These are phyloP conservation scores for Thaumetopoea pityocampa DNA, from an alignment of 1,140 invertebrate species.

Conservation along the genomic window DNA sequence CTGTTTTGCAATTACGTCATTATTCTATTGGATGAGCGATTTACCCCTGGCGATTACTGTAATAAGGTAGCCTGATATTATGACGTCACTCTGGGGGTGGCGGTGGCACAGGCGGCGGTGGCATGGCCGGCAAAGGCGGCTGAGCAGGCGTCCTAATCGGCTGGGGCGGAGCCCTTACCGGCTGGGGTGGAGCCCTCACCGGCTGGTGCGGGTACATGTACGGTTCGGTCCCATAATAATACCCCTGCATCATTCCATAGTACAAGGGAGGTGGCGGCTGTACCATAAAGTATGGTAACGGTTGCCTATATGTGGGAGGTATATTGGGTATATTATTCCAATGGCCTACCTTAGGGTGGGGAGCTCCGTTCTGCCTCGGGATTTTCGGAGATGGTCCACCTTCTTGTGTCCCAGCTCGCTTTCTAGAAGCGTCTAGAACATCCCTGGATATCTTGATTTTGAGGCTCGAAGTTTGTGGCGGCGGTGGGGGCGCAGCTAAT, in stretches of 20 bases:
- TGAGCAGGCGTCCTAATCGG: conserved; percentile 26
- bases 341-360: conserved; percentile 53
- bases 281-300: conserved; percentile 52
- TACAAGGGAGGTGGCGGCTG: conserved; percentile 56
- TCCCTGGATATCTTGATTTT: conserved; percentile 74
- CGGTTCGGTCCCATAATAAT: conserved; percentile 43
- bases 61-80: too few species aligned
- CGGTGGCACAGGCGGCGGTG: conserved; percentile 53
- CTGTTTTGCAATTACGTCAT: too few species aligned
- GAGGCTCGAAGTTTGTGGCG: conserved; percentile 47
- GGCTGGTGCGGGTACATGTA: conserved; percentile 39
- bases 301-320: conserved; percentile 29
- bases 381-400: conserved; percentile 51
- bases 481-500: conserved; percentile 62
- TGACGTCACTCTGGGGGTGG: conserved; percentile 50
- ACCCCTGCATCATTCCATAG: conserved; percentile 30
- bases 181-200: conserved; percentile 9
- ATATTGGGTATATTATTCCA: conserved; percentile 35
- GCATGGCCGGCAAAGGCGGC: conserved; percentile 46
- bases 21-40: too few species aligned
- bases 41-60: too few species aligned
- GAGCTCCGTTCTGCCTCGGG: conserved; percentile 48
- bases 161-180: conserved; percentile 19
- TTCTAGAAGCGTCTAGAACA: conserved; percentile 57
- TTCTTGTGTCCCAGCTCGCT: conserved; percentile 34